phyloP scores from a whole-genome alignment of 2,888 invertebrate genomes.

The Rugalucina vietnamica region DNA sequence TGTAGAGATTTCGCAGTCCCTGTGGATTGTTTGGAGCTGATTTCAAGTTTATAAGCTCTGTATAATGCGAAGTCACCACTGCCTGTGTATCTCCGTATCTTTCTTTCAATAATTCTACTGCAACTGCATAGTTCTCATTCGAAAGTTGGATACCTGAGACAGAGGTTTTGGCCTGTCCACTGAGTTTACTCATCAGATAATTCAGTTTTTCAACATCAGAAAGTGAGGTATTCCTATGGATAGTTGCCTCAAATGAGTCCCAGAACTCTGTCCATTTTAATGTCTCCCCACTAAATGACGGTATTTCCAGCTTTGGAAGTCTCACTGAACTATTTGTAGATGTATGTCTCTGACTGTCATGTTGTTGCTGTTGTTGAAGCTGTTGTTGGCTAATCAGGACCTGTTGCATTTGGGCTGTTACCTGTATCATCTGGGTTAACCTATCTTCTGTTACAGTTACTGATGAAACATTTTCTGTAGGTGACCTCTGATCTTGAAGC shows the following conservation, averaged over 20 bases:
- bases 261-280: slow-evolving; percentile 34
- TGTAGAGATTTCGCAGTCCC: neutral
- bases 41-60: neutral
- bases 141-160: slow-evolving; percentile 34
- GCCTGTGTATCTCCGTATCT: slow-evolving; percentile 30
- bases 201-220: slow-evolving; percentile 46
- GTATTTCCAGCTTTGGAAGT: slow-evolving; percentile 31
- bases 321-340: slow-evolving; percentile 11
- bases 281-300: slow-evolving; percentile 25
- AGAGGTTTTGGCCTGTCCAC: slow-evolving; percentile 17
- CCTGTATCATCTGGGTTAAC: neutral
- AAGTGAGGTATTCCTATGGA: slow-evolving; percentile 35
- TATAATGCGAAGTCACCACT: neutral
- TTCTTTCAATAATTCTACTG: slow-evolving; percentile 24
- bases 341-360: neutral
- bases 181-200: slow-evolving; percentile 37
- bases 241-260: slow-evolving; percentile 41
- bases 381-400: neutral
- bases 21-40: slow-evolving; percentile 1
- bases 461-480: neutral
- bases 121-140: slow-evolving; percentile 40
- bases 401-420: neutral
- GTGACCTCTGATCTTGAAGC: neutral
- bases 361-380: neutral
- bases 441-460: neutral